Base-by-base conservation (phyloP, 1,140 invertebrate genomes). In the Antheraea pernyi region DNA sequence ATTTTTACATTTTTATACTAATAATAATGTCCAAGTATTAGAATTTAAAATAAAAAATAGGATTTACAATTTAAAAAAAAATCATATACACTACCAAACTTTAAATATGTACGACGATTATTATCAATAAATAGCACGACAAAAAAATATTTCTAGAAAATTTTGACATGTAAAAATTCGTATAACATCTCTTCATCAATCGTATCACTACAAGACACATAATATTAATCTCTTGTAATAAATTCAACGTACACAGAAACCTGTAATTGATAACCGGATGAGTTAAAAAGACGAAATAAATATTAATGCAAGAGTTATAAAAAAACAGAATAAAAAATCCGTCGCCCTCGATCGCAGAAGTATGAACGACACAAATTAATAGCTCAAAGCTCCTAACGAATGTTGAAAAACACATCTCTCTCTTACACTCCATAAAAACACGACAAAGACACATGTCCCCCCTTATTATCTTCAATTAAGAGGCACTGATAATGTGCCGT, bases 391-490 rank as follows among this genome's bases (percentile, higher is more conserved):
- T 53, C 11, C 46, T 53, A 53, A 53, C 46, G 46, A 53, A 53
- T 53, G 46, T 53, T 53, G 11, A 16, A 53, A 53, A 91, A 91
- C 88, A 84, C 80, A 80, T 82, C 82, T 79, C 80, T 81, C 79
- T 74, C 84, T 82, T 77, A 82, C 83, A 83, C 81, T 79, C 88
- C 83, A 87, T 88, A 91, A 89, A 87, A 91, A 89, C 79, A 79
- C 80, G 87, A 89, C 86, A 85, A 82, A 89, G 88, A 89, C 88
- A 89, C 83, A 89, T 91, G 86, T 87, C 84, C 79, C 75, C 82
- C 83, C 85, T 87, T 88, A 89, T 91, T 89, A 91, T 91, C 85
- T 89, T 89, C 88, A 91, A 91, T 91, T 91, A 91, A 88, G 88
- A 86, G 84, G 77, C 79, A 81, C 80, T 74, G 88, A 91, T 91